phyloP scores from a whole-genome alignment of 2,797 vertebrate species.

The Sebastes diaconus region DNA sequence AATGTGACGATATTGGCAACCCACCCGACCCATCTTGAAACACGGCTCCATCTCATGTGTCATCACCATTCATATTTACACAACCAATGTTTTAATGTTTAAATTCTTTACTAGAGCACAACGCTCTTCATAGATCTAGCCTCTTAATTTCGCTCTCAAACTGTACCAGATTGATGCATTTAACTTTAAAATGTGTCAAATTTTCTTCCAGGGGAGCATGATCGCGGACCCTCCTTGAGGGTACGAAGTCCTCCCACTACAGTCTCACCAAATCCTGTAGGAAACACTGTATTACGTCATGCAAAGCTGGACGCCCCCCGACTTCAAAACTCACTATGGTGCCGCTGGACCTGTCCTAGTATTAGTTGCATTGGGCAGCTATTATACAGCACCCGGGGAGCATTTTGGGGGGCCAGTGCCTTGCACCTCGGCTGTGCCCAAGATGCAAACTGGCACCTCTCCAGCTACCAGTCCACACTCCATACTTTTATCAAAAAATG shows the following conservation, averaged over 20 bases:
- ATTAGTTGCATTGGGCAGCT: background rate
- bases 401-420: background rate
- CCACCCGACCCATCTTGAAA: background rate
- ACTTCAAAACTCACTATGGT: background rate
- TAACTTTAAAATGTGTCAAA: no score
- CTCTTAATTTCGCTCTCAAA: no score
- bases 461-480: background rate
- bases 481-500: no score
- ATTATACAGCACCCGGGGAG: background rate
- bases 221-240: accelerated
- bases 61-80: no score
- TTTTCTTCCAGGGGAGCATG: background rate
- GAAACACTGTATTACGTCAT: background rate
- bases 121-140: accelerated
- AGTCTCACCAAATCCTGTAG: background rate
- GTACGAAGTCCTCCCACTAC: background rate
- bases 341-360: background rate
- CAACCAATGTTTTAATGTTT: no score
- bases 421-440: background rate
- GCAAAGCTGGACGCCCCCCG: background rate
- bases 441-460: background rate
- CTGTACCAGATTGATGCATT: no score
- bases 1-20: background rate
- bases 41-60: no score
- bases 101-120: accelerated